Base-by-base conservation (phyloP, 1,140 invertebrate species). In the Stegodyphus mimosarum region DNA sequence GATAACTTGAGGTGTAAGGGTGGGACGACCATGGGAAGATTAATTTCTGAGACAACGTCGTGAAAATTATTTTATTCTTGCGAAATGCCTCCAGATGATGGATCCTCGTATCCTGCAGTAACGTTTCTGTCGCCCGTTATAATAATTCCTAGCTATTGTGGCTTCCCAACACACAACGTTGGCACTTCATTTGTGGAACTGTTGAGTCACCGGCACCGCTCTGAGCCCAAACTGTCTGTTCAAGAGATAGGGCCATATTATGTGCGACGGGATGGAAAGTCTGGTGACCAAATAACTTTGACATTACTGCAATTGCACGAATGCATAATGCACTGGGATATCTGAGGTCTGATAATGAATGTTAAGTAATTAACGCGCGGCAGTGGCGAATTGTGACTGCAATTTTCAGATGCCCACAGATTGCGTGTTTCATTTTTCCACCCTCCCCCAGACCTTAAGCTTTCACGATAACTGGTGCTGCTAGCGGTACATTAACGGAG, bases 41-140 rank as follows among this genome's bases (percentile, higher is more conserved):
- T 83, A 83, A 83, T 83, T 74, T 74, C 63, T 51, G 18, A 66
- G 71, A 74, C 60, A 49, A 73, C 70, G 55, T 53, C 71, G 6
- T 50, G 63, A 83, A 83, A 83, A 83, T 83, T 60, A 81, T 72
- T 83, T 83, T 74, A 74, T 83, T 73, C 71, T 49, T 33, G 18
- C 33, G 18, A 74, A 72, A 74, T 74, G 70, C 60, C 78, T 66
- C n/a, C 15, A 74, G 70, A 66, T 83, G 80, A 83, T 83, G 80
- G 69, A 83, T 83, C 53, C 55, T 50, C 49, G 55, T 51, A 52
- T 3, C 71, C 17, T 10, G 50, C 17, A 10, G 17, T 17, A 11
- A n/a, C 17, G 7, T 60, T 49, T 33, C 51, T n/a, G 33, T 48
- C 18, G 55, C 13, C 52, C 78, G 48, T 18, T 72, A 72, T 51